phyloP scores from a whole-genome alignment of 2,113 vertebrate genomes.

The Cephalopterus ornatus region DNA sequence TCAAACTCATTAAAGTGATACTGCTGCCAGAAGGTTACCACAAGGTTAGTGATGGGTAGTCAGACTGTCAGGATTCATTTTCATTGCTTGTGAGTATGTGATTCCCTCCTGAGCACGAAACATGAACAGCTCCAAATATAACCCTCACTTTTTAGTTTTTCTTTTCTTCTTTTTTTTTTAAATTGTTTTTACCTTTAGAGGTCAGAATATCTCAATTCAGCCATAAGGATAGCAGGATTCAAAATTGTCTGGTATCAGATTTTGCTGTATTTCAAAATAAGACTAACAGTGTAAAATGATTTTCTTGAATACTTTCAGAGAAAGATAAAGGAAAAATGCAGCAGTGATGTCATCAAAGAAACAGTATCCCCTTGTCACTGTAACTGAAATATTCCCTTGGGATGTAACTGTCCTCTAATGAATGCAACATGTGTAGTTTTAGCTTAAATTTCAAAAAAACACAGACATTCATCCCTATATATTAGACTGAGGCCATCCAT shows the following conservation, averaged over 20 bases:
- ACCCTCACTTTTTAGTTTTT: background rate
- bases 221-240: background rate
- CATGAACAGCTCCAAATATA: background rate
- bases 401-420: background rate
- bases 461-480: background rate
- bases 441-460: background rate
- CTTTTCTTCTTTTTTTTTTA: background rate
- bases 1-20: background rate
- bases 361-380: background rate
- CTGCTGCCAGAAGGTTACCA: background rate
- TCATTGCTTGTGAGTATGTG: background rate
- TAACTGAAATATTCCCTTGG: background rate
- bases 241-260: background rate
- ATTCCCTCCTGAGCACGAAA: background rate
- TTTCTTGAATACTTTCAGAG: background rate
- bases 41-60: background rate
- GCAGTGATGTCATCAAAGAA: background rate
- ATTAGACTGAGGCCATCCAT: background rate
- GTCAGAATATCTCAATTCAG: background rate
- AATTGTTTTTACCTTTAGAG: background rate
- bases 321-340: background rate
- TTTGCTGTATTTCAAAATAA: background rate
- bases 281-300: background rate
- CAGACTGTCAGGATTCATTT: background rate
- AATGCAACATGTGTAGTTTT: background rate